Conservation (phyloP, 30 jellyfish, hydroid and myxozoan genomes). For the Chironex yamaguchii region DNA sequence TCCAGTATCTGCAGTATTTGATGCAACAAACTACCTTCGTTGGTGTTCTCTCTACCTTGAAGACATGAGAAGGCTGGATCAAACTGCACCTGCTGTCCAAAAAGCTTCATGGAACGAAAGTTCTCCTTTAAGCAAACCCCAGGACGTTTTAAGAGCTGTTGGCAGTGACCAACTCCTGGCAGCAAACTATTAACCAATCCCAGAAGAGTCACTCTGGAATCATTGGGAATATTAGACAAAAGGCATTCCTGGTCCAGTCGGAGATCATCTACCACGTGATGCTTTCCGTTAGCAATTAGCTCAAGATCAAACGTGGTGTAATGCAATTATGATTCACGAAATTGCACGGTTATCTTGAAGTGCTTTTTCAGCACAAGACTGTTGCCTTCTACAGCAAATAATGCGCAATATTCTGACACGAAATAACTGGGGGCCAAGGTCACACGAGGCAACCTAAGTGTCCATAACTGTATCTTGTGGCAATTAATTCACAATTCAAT, state of each 20-base stretch:
- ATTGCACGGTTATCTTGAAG: too few species aligned
- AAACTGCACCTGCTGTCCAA: conserved; percentile 36
- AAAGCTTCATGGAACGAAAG: not conserved
- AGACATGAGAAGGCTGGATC: conserved; percentile 28
- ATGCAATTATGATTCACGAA: too few species aligned
- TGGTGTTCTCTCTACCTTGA: conserved; percentile 44
- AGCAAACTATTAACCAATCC: conserved; percentile 33
- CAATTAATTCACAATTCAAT: too few species aligned
- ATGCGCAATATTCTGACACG: too few species aligned
- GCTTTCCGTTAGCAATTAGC: too few species aligned
- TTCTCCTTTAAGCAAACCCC: not conserved
- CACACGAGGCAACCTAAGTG: too few species aligned
- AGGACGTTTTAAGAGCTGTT: conserved; percentile 32
- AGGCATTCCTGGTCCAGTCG: conserved; percentile 23
- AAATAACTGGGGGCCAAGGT: too few species aligned
- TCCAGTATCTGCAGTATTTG: conserved; percentile 33
- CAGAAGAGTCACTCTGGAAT: conserved; percentile 55
- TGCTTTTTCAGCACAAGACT: too few species aligned
- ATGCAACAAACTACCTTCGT: conserved; percentile 28
- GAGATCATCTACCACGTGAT: conserved; percentile 45
- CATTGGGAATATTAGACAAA: conserved; percentile 25
- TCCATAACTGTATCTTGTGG: too few species aligned
- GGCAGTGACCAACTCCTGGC: too few species aligned
- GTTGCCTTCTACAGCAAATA: too few species aligned
- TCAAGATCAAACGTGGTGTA: too few species aligned